Base-by-base conservation (phyloP, 2,113 vertebrate species). In the Stomatorhinus ivindoensis region DNA sequence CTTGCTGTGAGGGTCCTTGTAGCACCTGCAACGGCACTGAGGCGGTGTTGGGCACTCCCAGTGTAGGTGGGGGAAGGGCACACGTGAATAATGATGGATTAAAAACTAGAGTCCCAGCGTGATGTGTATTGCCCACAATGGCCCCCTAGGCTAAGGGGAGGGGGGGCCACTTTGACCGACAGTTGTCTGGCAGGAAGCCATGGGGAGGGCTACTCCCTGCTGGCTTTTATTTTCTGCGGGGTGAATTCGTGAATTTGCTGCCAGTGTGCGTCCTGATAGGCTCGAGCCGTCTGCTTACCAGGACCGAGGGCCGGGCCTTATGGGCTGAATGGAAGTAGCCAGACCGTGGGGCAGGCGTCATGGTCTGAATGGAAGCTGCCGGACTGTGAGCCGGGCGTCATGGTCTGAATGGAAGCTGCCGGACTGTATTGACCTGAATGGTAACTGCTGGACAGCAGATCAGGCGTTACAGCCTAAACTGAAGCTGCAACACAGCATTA, bases 151-250 rank as follows among this genome's bases (percentile, higher is more conserved):
- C 91, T 87, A 92, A 55, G 94, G 91, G 91, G 91, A 93, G 93
- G 89, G 83, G 84, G 91, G 92, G 94, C 92, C 93, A 89, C 44
- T 94, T 84, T 97, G 96, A 97, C 94, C 95, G 95, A 94, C 95
- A 96, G 90, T 92, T 93, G 84, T 90, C 90, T 92, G 92, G 94
- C 91, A 92, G 91, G 88, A 92, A 94, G 92, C 5, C 88, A 94
- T 93, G 95, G 93, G 92, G 94, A 92, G 94, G 94, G 92, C 93
- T 89, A 95, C 93, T 95, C 95, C 95, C 93, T 95, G 93, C 95
- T 94, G 96, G 94, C 95, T 94, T 94, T 95, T 95, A 95, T 97
- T 95, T 94, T 95, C 93, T 92, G 93, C 91, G 93, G 96, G 94
- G 92, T 95, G 95, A 94, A 95, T 95, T 96, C 94, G 92, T 95